A percentile compares a stretch with the other conserved stretches of the same genome.
phyloP scores from a whole-genome alignment of 2,888 invertebrate genomes.

The Tryphoninae sp. region DNA sequence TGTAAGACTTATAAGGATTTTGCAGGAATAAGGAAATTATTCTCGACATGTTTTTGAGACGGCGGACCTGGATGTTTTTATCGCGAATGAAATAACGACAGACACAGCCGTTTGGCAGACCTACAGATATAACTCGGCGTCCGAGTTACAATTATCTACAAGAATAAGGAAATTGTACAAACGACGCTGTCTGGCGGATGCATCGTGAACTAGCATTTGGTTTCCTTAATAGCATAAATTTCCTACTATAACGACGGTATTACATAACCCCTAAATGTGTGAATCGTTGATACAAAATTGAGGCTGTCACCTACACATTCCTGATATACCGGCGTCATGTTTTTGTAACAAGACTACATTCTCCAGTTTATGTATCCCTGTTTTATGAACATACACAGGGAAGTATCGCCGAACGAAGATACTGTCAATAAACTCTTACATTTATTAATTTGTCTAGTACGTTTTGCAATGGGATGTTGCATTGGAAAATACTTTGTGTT shows the following conservation, averaged over 20 bases:
- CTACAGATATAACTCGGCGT: neutral
- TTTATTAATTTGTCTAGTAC: too few species aligned
- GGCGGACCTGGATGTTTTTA: neutral
- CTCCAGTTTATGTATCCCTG: too few species aligned
- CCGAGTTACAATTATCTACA: neutral
- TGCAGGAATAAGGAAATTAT: neutral
- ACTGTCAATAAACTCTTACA: too few species aligned
- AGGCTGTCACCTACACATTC: too few species aligned
- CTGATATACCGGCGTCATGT: too few species aligned
- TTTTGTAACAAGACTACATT: too few species aligned
- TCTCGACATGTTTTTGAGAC: neutral
- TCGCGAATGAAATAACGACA: neutral
- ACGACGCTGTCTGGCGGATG: conserved; percentile 7
- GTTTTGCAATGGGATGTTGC: too few species aligned
- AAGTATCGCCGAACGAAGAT: too few species aligned
- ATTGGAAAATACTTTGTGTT: neutral
- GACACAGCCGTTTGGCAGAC: too few species aligned
- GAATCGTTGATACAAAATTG: too few species aligned
- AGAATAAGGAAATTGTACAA: neutral
- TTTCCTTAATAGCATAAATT: neutral
- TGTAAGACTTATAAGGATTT: neutral
- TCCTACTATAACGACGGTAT: neutral
- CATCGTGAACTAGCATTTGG: neutral
- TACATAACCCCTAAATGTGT: too few species aligned
- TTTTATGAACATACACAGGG: too few species aligned